Conservation (phyloP, 92 coral and sea anemone species). For the Metridium senile region DNA sequence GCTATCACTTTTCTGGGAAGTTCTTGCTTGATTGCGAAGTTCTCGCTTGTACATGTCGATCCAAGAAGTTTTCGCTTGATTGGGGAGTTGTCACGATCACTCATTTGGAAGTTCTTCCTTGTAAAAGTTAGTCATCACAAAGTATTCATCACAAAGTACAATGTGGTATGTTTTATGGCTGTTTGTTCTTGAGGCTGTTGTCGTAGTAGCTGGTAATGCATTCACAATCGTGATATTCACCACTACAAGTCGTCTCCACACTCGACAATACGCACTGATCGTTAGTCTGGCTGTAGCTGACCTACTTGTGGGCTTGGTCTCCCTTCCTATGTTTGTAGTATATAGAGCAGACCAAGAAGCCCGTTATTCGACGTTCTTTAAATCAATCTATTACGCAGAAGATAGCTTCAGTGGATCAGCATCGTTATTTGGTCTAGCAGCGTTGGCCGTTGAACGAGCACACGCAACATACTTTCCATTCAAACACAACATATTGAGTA, state of each 20-base stretch:
- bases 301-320: slow-evolving; percentile 32
- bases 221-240: slow-evolving; percentile 6
- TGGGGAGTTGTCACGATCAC: too few species aligned
- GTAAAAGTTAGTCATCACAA: too few species aligned
- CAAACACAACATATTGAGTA: background rate
- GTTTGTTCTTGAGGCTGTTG: slow-evolving; percentile 3
- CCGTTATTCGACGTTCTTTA: background rate
- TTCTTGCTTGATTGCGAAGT: too few species aligned
- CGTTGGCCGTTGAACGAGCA: slow-evolving; percentile 28
- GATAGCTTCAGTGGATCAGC: slow-evolving; percentile 1
- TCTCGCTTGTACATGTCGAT: too few species aligned
- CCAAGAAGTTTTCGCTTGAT: too few species aligned
- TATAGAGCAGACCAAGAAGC: background rate
- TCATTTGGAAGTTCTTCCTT: too few species aligned
- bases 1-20: too few species aligned
- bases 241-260: slow-evolving; percentile 11
- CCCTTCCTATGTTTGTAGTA: slow-evolving; percentile 2
- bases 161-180: background rate
- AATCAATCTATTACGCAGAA: background rate
- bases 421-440: slow-evolving; percentile 20
- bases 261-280: slow-evolving; percentile 20
- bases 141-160: background rate
- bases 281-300: slow-evolving; percentile 55
- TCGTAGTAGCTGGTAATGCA: slow-evolving; percentile 9
- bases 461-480: slow-evolving; percentile 25